Percentiles rank a stretch among this genome's conserved stretches.
Conservation (phyloP, 1,140 invertebrate species). For the Drosophila carrolli region DNA sequence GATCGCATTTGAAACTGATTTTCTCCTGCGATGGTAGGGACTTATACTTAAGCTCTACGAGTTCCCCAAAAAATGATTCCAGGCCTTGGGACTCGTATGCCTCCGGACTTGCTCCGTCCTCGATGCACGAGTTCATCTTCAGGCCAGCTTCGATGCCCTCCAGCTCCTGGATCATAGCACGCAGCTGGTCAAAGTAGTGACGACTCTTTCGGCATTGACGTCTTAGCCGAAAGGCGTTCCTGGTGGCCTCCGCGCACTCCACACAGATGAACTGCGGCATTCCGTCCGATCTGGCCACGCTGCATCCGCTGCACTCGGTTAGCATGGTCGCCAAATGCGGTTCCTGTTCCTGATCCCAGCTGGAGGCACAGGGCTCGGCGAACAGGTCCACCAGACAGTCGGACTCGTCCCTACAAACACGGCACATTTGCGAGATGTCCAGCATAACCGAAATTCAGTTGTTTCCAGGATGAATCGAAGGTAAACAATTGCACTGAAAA, state of each 20-base stretch:
- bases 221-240: slow-evolving; percentile 7
- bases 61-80: slow-evolving; percentile 2
- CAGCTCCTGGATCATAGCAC: neutral
- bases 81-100: neutral
- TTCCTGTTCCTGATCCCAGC: neutral
- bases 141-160: neutral
- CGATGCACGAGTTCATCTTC: no score
- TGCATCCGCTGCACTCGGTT: slow-evolving; percentile 14
- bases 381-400: slow-evolving; percentile 17
- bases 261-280: slow-evolving; percentile 17
- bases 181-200: slow-evolving; percentile 9
- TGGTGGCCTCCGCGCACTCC: slow-evolving; percentile 2
- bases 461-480: neutral
- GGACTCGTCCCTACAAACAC: slow-evolving; percentile 19
- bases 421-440: slow-evolving; percentile 20
- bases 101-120: neutral
- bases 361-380: neutral
- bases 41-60: neutral
- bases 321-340: slow-evolving; percentile 20
- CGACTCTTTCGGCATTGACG: slow-evolving; percentile 2
- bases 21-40: neutral
- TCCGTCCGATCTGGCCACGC: slow-evolving; percentile 1
- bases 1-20: neutral
- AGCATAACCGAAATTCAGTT: neutral
- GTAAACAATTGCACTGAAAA: neutral